Conservation (phyloP, 1,140 invertebrate genomes). For the Pentalonia nigronervosa region DNA sequence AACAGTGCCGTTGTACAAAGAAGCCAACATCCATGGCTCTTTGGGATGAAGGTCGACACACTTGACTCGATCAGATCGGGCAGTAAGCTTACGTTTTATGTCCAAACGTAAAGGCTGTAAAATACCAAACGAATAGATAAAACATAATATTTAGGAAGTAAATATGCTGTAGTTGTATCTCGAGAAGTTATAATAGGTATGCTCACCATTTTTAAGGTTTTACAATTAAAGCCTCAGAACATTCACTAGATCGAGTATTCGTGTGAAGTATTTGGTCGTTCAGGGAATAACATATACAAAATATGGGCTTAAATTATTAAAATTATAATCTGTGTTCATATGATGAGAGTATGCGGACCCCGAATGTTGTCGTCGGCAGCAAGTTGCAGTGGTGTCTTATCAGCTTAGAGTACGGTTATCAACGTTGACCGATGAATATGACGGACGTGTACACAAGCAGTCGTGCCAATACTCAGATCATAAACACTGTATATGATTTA, state of each 20-base stretch:
- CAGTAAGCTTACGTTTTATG: constrained; percentile 96
- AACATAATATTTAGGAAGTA: neutral
- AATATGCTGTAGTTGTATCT: neutral
- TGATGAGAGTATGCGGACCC: neutral
- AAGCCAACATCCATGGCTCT: constrained; percentile 98
- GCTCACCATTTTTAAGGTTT: constrained; percentile 31
- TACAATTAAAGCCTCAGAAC: neutral
- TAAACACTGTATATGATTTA: neutral
- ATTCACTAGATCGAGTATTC: neutral
- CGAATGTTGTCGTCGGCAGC: constrained; percentile 35
- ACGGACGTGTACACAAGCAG: constrained; percentile 37
- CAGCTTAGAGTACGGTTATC: neutral
- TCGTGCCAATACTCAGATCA: neutral
- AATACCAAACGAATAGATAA: constrained; percentile 44
- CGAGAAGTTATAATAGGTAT: too few relatives aligned
- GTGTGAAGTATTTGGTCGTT: neutral
- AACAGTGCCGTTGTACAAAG: constrained; percentile 97
- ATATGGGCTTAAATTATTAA: neutral
- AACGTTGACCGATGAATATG: neutral
- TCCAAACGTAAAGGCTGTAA: constrained; percentile 91
- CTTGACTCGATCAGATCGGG: constrained; percentile 97
- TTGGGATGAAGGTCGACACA: constrained; percentile 96
- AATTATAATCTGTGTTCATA: neutral
- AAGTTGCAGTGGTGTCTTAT: neutral
- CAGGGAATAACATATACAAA: neutral